Evolutionary conservation across 2,888 invertebrate species (phyloP), one percentile per base, ranked within the genome.

Genomic region (Synergus japonicus): DNA sequence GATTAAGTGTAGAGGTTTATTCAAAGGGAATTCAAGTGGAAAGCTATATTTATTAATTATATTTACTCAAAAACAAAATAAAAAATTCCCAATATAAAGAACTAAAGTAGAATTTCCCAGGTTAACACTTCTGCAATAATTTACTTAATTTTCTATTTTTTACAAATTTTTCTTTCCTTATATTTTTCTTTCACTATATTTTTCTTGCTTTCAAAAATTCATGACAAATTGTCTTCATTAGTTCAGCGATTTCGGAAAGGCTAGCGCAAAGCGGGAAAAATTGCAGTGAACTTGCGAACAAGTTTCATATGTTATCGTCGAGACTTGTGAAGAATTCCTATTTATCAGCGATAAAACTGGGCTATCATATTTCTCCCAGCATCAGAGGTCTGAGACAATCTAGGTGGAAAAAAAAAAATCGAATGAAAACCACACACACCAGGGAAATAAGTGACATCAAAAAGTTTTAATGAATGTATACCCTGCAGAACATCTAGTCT

Each of bases 311-410:
- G 73, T 73, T 73, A 73, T 73, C 54, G 54, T 73, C 73, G 54
- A 54, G 54, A 54, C 54, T 73, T 73, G 54, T 54, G 49, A 73
- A 54, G 73, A 73, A 73, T 73, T 73, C 73, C 49, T 73, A 73
- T 73, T 73, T 73, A 54, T 73, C 73, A 54, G 73, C 54, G 54
- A 73, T 73, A 58, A 73, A 73, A 73, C 73, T 73, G 73, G 37
- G 54, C 73, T 54, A 58, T 54, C 73, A 73, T 73, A 73, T 73
- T 58, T 73, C 73, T 73, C 54, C 54, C 22, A 37, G 41, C 49
- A 73, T 73, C 73, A 73, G 54, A 73, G 54, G 73, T 73, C 73
- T 73, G 15, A 73, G 73, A 73, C 73, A 73, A 58, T 58, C 54
- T 73, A 41, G 54, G 37, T 54, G 54, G n/a, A 73, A 65, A 41